Evolutionary conservation across 2,888 invertebrate species (phyloP).

Genomic region (Pachymerium ferrugineum): DNA sequence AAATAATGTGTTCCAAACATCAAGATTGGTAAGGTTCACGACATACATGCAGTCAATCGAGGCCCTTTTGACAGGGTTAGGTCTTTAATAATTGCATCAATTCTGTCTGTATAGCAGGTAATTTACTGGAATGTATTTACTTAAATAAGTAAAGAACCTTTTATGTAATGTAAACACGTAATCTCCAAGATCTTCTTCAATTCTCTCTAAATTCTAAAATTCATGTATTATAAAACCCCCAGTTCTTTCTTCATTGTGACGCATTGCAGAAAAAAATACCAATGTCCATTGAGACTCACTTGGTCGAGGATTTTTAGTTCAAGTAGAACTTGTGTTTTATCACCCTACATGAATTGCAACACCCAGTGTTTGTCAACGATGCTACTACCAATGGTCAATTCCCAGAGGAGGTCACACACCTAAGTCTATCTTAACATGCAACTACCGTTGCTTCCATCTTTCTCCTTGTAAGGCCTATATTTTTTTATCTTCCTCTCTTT

Average conservation of each 20-base stretch:
- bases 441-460: constrained; percentile 18
- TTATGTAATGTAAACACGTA: too few relatives aligned
- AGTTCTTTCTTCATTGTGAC: background rate
- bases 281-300: background rate
- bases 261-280: background rate
- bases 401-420: constrained; percentile 6
- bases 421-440: constrained; percentile 19
- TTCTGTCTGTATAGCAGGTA: too few relatives aligned
- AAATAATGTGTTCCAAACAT: too few relatives aligned
- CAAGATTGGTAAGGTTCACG: too few relatives aligned
- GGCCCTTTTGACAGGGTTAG: too few relatives aligned
- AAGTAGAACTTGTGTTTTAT: background rate
- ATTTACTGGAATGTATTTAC: too few relatives aligned
- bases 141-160: too few relatives aligned
- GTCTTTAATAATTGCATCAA: too few relatives aligned
- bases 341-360: constrained; percentile 9
- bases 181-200: background rate
- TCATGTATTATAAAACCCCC: background rate
- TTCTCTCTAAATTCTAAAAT: background rate
- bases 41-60: too few relatives aligned
- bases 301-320: background rate
- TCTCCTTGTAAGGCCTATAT: background rate
- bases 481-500: constrained; percentile 3
- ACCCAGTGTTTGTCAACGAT: constrained; percentile 17
- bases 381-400: constrained; percentile 3